Evolutionary conservation across 2,888 invertebrate genomes (phyloP).

Genomic region (Cheilosia vulpina): DNA sequence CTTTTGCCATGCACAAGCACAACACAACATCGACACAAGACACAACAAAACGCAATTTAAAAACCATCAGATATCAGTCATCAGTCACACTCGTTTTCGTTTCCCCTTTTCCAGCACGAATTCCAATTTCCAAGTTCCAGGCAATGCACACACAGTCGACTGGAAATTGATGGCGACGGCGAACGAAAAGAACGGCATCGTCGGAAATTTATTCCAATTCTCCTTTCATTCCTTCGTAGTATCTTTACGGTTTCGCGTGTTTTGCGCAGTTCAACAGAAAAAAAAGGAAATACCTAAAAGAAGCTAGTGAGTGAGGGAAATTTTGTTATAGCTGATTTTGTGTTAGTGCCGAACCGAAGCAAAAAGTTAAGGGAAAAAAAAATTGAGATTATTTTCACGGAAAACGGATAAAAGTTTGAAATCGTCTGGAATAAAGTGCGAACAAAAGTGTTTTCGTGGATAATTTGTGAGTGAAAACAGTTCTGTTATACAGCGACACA

Average conservation of each 20-base stretch:
- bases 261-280: constrained; percentile 23
- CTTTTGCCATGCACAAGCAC: constrained; percentile 9
- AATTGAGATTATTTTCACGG: constrained; percentile 17
- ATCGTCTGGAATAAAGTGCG: constrained; percentile 12
- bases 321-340: constrained; percentile 18
- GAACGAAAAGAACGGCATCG: constrained; percentile 53
- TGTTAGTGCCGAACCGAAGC: neutral
- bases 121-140: constrained; percentile 34
- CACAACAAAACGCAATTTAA: neutral
- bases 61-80: neutral
- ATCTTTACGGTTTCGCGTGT: constrained; percentile 67
- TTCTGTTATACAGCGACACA: neutral
- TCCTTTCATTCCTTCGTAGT: constrained; percentile 70
- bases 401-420: constrained; percentile 1
- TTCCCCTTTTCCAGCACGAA: constrained; percentile 55
- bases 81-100: neutral
- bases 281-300: neutral
- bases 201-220: constrained; percentile 65
- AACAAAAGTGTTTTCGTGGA: constrained; percentile 22
- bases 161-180: constrained; percentile 45
- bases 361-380: constrained; percentile 4
- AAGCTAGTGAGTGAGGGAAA: constrained; percentile 6
- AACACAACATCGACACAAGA: neutral
- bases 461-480: neutral
- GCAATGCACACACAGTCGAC: constrained; percentile 45